Evolutionary conservation across 1,140 invertebrate species (phyloP), one percentile per base, ranked within the genome.

Genomic region (Riptortus pedestris): DNA sequence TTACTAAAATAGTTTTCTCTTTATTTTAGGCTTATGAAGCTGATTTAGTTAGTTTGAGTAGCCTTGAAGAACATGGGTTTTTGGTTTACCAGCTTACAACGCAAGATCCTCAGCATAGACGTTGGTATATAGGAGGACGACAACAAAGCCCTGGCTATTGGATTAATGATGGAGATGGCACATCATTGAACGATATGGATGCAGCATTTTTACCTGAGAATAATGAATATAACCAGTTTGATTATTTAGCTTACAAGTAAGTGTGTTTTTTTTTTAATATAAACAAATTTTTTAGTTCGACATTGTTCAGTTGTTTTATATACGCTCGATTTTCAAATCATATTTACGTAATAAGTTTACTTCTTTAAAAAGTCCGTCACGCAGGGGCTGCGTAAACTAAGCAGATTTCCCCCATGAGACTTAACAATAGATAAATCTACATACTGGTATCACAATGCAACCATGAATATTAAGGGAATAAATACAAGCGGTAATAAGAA

Each of bases 41-140:
- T 18, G 88, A 94, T 72, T 73, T 96, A 33, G 76, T 89, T 0
- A 84, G 86, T 66, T 80, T 95, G 9, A 88, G 88, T 71, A 84
- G 78, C 58, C 74, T 86, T 2, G 91, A 94, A 62, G 91, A 96
- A 72, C 91, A 95, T 79, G 81, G 85, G 0, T 94, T 93, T 72
- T 76, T 95, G 14, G 78, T 91, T 1, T 80, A 87, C 65, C 83
- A 90, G 69, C 75, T 96, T 5, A 81, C 86, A 68, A 77, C 81
- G 70, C 80, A 88, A 68, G 91, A 95, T 78, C 90, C 90, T 24
- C 86, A 91, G 66, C 88, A 90, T 73, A 79, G 86, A 57, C 80
- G 82, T n/a, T 96, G 91, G 88, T 93, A 91, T 68, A 85, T 88
- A 26, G 87, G 88, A 22, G 83, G 84, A 1, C 81, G 81, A 48